Base-by-base conservation (phyloP, 1,140 invertebrate species). In the Arctopsyche grandis region DNA sequence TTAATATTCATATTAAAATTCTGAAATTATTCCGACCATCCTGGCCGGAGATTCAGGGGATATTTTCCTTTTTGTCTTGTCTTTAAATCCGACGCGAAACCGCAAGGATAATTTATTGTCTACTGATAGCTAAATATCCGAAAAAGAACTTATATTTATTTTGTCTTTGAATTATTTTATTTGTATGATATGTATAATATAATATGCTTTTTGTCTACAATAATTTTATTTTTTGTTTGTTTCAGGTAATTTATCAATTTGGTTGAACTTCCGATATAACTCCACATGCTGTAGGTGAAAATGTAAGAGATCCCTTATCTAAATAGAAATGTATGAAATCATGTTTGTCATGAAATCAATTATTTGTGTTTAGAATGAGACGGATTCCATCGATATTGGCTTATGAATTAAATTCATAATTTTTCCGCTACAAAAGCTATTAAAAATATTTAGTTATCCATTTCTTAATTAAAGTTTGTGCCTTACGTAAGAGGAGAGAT, bases 1-100 rank as follows among this genome's bases (percentile, higher is more conserved):
- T 38, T 46, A 69, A 69, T 77, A 77, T 77, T 77, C 66, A 77
- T 69, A 77, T 77, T 77, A 48, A 77, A 77, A 69, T 48, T 21
- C 58, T 19, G 43, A 69, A 77, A 77, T 77, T 77, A 77, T 77
- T 77, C 76, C 29, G 58, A 19, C 60, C 76, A 26, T 75, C 73
- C 44, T 16, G 24, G 71, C 1, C 19, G n/a, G 52, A 19, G 16
- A 16, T 69, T 16, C 38, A 5, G 29, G 60, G 22, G 10, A 77
- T 26, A 77, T 77, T 63, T 77, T 56, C 63, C 71, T 26, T 77
- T 77, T 77, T 76, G 46, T 58, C 58, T 69, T 16, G 29, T 75
- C 60, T 44, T 77, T 77, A 70, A 69, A 77, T 48, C 76, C 43
- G 29, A 22, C 0, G 43, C 9, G 43, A 52, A 77, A 38, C 76